A percentile compares a stretch with the other conserved stretches of the same genome.
These are phyloP conservation scores for Venustaconcha ellipsiformis DNA, from an alignment of 1,140 invertebrate genomes.

Conservation along the genomic window DNA sequence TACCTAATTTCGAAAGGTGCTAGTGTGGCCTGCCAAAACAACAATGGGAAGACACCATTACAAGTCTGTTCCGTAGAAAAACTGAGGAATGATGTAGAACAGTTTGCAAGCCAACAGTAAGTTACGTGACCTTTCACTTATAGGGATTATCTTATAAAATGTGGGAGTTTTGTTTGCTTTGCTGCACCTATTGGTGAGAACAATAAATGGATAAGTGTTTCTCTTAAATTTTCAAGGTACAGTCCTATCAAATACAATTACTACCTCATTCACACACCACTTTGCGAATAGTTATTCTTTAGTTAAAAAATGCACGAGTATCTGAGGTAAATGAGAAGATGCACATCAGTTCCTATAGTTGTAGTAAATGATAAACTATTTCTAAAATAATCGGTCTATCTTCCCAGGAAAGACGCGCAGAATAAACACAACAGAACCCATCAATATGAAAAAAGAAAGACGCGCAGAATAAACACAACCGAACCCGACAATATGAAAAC, in stretches of 20 bases:
- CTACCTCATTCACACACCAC: too few species aligned
- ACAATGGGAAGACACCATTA: constrained; percentile 23
- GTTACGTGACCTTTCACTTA: not conserved
- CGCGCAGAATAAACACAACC: too few species aligned
- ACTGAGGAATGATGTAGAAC: constrained; percentile 32
- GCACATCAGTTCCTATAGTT: too few species aligned
- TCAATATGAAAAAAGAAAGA: too few species aligned
- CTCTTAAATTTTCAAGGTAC: not conserved
- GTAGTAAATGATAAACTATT: too few species aligned
- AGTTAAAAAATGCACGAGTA: too few species aligned
- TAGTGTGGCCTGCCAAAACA: constrained; percentile 19
- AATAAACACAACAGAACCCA: too few species aligned
- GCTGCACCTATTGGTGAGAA: not conserved
- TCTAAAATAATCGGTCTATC: too few species aligned
- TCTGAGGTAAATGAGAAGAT: too few species aligned
- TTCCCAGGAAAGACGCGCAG: too few species aligned
- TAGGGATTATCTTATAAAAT: not conserved
- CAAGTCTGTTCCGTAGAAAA: constrained; percentile 26
- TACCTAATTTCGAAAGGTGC: constrained; percentile 38
- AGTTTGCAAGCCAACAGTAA: constrained; percentile 36
- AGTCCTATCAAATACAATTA: not conserved
- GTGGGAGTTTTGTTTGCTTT: not conserved
- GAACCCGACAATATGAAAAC: too few species aligned
- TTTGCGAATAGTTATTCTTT: too few species aligned
- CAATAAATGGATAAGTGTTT: not conserved